Conservation (phyloP, 2,113 vertebrate species). For the Paratilapia polleni region DNA sequence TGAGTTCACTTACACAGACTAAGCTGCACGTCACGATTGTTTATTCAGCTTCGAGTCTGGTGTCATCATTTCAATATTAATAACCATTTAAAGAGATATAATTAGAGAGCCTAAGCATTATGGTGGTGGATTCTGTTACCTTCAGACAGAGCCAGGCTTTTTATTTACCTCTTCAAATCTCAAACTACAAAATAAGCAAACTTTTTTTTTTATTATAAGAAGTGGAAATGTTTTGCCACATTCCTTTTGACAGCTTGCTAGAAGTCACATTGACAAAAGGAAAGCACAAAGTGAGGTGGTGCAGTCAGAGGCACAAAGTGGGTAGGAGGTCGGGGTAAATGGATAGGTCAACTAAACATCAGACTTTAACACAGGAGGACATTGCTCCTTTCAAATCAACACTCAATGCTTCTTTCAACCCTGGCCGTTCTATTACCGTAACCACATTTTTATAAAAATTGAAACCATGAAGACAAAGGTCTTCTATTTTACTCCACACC, state of each 20-base stretch:
- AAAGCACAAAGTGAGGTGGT: too few species aligned
- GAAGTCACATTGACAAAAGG: too few species aligned
- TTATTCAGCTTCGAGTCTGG: background rate
- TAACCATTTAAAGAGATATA: background rate
- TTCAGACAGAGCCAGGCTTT: background rate
- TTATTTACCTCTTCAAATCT: background rate
- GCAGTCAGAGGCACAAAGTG: too few species aligned
- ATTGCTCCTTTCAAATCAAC: too few species aligned
- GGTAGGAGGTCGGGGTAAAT: too few species aligned
- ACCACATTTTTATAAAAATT: too few species aligned
- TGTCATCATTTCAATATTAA: background rate
- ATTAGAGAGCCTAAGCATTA: background rate
- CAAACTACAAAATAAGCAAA: background rate
- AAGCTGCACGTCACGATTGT: background rate
- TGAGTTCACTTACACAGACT: background rate
- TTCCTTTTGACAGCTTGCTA: background rate
- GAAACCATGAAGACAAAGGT: too few species aligned
- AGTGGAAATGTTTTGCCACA: background rate
- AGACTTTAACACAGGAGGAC: too few species aligned
- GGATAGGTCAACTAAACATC: too few species aligned
- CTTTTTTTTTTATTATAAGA: background rate
- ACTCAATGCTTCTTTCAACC: too few species aligned
- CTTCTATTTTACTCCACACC: background rate
- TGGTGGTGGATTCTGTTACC: background rate
- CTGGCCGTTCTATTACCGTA: too few species aligned